Percentiles rank a stretch among this genome's conserved stretches.
Evolutionary conservation across 2,797 vertebrate species (phyloP).

Genomic region (Garrulus glandarius): DNA sequence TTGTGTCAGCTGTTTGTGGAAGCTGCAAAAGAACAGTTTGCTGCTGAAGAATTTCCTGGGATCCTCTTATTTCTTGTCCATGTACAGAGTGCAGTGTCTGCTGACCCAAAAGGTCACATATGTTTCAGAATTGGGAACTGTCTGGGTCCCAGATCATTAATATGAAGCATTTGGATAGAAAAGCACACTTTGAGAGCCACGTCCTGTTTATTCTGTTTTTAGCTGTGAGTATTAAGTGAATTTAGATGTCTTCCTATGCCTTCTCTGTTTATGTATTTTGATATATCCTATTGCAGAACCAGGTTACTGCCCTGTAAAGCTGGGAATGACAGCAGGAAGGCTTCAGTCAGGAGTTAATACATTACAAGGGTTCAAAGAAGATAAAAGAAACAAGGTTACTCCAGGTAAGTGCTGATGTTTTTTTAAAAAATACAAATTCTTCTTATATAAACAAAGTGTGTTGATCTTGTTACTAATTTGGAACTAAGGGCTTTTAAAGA

Average conservation of each 20-base stretch:
- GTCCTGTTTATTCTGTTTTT: not conserved
- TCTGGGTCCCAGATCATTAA: not conserved
- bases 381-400: constrained; percentile 93
- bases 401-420: constrained; percentile 78
- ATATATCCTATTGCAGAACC: constrained; percentile 74
- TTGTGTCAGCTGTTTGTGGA: not conserved
- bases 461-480: not conserved
- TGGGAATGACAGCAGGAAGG: constrained; percentile 90
- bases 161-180: not conserved
- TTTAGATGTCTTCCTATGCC: not conserved
- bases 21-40: not conserved
- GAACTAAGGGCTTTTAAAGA: not conserved
- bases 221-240: not conserved
- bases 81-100: not conserved
- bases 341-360: constrained; percentile 93
- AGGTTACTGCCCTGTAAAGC: constrained; percentile 88
- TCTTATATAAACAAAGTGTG: not conserved
- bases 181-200: not conserved
- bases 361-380: constrained; percentile 94
- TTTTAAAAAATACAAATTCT: not conserved
- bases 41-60: not conserved
- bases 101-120: not conserved
- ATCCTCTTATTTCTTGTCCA: not conserved
- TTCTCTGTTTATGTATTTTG: not conserved
- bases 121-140: not conserved